These are phyloP conservation scores for Neoascia interrupta DNA, from an alignment of 2,888 invertebrate genomes.

Conservation along the genomic window DNA sequence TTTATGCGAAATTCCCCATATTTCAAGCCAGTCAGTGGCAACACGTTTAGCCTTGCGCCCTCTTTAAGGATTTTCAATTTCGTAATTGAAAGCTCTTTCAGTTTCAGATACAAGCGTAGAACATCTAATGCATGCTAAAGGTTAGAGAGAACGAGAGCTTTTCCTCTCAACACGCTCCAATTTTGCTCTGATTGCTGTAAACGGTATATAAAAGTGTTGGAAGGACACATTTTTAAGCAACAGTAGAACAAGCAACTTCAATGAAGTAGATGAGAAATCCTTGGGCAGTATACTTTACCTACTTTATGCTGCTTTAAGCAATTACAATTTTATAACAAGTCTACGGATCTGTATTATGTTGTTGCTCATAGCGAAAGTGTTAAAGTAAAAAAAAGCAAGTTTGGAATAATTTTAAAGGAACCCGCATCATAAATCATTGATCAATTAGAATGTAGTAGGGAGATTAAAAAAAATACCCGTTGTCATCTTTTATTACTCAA, in stretches of 20 bases:
- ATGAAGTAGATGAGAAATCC: constrained; percentile 36
- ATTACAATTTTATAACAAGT: too few relatives aligned
- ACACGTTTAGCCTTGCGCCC: neutral
- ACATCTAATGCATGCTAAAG: neutral
- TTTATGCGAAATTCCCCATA: constrained; percentile 49
- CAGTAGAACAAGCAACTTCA: constrained; percentile 13
- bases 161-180: constrained; percentile 34
- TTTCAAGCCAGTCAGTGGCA: constrained; percentile 34
- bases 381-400: too few relatives aligned
- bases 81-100: constrained; percentile 60
- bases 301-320: constrained; percentile 11
- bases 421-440: too few relatives aligned
- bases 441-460: too few relatives aligned
- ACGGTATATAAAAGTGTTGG: too few relatives aligned
- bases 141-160: constrained; percentile 20
- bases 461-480: too few relatives aligned
- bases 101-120: too few relatives aligned
- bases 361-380: too few relatives aligned
- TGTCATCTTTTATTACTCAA: too few relatives aligned
- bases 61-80: constrained; percentile 37
- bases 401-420: too few relatives aligned
- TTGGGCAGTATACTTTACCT: constrained; percentile 28
- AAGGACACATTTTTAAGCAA: too few relatives aligned
- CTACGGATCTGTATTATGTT: too few relatives aligned
- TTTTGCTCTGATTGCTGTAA: constrained; percentile 38